A percentile compares a stretch with the other conserved stretches of the same genome.
Evolutionary conservation across 1,140 invertebrate genomes (phyloP).

Genomic region (Megathymus violae): DNA sequence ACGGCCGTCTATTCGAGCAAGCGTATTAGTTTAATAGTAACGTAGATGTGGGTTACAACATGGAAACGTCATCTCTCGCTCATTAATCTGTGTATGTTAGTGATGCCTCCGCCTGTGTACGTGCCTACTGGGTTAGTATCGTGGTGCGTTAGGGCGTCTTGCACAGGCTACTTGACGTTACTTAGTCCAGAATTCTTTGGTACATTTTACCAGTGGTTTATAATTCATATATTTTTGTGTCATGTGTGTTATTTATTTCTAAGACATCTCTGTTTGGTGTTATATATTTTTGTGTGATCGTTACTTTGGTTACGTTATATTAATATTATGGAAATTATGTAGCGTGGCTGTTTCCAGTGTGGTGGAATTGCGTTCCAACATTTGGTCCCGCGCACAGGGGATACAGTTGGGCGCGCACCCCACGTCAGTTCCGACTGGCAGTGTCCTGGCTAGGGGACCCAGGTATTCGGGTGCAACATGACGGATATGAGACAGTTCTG

Average conservation of each 20-base stretch:
- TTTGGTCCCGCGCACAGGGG: conserved; percentile 44
- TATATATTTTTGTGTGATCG: too few species aligned
- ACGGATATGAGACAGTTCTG: too few species aligned
- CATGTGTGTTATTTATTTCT: too few species aligned
- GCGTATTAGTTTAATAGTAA: conserved; percentile 16
- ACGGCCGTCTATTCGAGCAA: not conserved
- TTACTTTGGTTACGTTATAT: too few species aligned
- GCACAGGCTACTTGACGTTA: too few species aligned
- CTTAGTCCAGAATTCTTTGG: too few species aligned
- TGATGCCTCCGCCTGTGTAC: conserved; percentile 12
- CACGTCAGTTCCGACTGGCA: conserved; percentile 36
- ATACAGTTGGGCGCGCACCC: conserved; percentile 70
- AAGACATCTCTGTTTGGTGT: too few species aligned
- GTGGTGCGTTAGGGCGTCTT: too few species aligned
- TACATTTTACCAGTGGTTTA: too few species aligned
- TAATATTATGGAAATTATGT: not conserved
- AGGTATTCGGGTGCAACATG: too few species aligned
- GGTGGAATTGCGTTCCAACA: conserved; percentile 27
- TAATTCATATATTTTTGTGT: too few species aligned
- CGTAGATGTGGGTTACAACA: conserved; percentile 3
- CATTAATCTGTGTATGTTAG: conserved; percentile 31
- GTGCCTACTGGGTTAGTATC: too few species aligned
- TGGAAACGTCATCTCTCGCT: conserved; percentile 12
- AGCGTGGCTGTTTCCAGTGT: not conserved
- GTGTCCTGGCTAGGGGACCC: conserved; percentile 27